Conservation (phyloP, 2,113 vertebrate species). For the Clupea harengus region DNA sequence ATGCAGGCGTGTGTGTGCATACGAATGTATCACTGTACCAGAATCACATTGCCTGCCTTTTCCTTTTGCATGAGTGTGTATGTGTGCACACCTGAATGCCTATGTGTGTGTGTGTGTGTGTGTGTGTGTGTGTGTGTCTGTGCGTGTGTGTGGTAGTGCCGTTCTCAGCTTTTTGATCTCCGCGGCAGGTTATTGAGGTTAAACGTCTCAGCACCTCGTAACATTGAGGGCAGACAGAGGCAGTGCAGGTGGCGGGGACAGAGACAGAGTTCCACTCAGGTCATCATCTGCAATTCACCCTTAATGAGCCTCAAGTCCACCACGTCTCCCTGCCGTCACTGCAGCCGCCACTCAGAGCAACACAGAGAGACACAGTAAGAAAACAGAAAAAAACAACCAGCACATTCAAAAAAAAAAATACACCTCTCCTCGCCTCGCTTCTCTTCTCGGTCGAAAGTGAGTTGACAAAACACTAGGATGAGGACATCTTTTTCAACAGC, state of each 20-base stretch:
- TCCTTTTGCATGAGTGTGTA: neutral
- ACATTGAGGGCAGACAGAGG: neutral
- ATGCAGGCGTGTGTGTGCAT: neutral
- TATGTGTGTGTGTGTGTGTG: neutral
- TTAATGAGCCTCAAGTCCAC: constrained; percentile 32
- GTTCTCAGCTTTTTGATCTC: constrained; percentile 7
- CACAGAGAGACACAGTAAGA: neutral
- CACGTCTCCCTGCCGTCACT: neutral
- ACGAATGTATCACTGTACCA: neutral
- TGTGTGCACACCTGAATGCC: neutral
- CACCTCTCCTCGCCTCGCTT: neutral
- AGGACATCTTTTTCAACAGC: neutral
- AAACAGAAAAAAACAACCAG: neutral
- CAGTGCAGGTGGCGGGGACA: neutral
- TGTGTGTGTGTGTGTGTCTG: constrained; percentile 16
- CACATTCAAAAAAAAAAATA: neutral
- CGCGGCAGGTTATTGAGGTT: neutral
- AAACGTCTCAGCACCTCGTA: neutral
- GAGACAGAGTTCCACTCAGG: neutral
- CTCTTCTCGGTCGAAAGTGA: neutral
- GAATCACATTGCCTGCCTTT: too few species aligned
- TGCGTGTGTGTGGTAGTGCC: constrained; percentile 13
- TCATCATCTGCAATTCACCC: constrained; percentile 14
- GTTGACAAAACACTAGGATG: neutral
- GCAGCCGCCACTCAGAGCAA: neutral